A percentile compares a stretch with the other conserved stretches of the same genome.
Evolutionary conservation across 2,888 invertebrate species (phyloP).

Genomic region (Ichneumoninae sp.): DNA sequence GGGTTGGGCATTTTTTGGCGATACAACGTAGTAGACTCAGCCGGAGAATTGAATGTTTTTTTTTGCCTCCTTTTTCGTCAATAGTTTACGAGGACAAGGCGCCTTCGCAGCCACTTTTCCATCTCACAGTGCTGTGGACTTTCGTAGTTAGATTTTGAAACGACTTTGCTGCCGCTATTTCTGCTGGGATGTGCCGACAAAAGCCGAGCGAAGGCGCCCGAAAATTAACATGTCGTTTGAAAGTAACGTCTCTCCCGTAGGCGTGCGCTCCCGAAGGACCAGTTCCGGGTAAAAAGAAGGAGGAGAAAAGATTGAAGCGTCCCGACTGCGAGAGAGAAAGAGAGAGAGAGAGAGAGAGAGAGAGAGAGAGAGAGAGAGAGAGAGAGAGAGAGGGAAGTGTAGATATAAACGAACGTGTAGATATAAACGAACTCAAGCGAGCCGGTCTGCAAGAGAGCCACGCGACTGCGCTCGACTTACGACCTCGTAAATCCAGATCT

Average conservation of each 20-base stretch:
- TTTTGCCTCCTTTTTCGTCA: conserved; percentile 24
- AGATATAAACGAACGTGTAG: conserved; percentile 4
- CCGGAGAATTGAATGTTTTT: conserved; percentile 24
- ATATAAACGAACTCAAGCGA: conserved; percentile 10
- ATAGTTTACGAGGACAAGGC: conserved; percentile 32
- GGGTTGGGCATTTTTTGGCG: conserved; percentile 50
- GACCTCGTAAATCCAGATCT: conserved; percentile 75
- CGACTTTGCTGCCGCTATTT: conserved; percentile 9
- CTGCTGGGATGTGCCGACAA: conserved; percentile 56
- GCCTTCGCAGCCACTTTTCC: conserved; percentile 38
- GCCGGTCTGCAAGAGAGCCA: conserved; percentile 63
- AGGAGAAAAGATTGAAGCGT: conserved; percentile 27
- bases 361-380: too few relatives aligned
- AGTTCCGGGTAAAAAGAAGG: conserved; percentile 65
- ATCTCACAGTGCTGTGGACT: conserved; percentile 17
- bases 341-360: conserved; percentile 30
- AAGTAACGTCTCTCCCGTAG: conserved; percentile 57
- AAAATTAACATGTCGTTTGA: conserved; percentile 66
- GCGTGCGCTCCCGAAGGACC: conserved; percentile 62
- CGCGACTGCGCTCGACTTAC: conserved; percentile 72
- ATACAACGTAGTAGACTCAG: conserved; percentile 27
- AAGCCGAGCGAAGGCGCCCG: conserved; percentile 45
- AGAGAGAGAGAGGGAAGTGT: too few relatives aligned
- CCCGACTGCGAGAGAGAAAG: conserved; percentile 29
- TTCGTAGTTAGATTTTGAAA: conserved; percentile 29